Base-by-base conservation (phyloP, 2,797 vertebrate genomes). In the Cyprinella venusta region DNA sequence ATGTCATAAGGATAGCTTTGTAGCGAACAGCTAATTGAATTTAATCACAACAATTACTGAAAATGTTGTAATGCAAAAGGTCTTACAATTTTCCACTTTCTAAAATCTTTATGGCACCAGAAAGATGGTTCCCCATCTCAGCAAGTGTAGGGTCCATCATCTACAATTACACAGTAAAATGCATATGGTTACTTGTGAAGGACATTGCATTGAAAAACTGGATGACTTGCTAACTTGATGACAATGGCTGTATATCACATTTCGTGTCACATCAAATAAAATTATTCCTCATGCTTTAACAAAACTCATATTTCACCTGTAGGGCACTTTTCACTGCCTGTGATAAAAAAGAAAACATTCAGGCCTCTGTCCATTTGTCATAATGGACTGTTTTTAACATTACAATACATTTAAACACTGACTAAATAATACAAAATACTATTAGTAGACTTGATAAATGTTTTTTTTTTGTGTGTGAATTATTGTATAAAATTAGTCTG, bases 51-150 rank as follows among this genome's bases (percentile, higher is more conserved):
- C 0, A 36, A 64, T 26, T 30, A 6, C 48, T 54, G 10, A 13
- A 76, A 56, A 68, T 9, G 50, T 0, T 33, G 45, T 63, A 42
- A 81, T 30, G 61, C 15, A 3, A 45, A 40, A 19, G 12, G 9
- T 79, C 90, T 89, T 85, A 99, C 97, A 94, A 95, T 83, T 95
- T 95, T 86, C 93, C 94, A 61, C 97, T 95, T 89, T 95, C 96
- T 56, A 99, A 91, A 90, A 98, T 96, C 93, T 92, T 96, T 96
- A 99, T 97, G 56, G 97, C 98, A 86, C 98, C 96, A 8, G 95
- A 97, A 88, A 99, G 94, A 89, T 97, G 97, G 87, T 92, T 97
- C 33, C 96, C 97, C 94, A 99, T 97, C 92, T 97, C 95, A 88
- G 94, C 93, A 69, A 99, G 91, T 1, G 94, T 95, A 50, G 95